Evolutionary conservation across 23 tunicate species (phyloP).

Genomic region (Corella eumyota): DNA sequence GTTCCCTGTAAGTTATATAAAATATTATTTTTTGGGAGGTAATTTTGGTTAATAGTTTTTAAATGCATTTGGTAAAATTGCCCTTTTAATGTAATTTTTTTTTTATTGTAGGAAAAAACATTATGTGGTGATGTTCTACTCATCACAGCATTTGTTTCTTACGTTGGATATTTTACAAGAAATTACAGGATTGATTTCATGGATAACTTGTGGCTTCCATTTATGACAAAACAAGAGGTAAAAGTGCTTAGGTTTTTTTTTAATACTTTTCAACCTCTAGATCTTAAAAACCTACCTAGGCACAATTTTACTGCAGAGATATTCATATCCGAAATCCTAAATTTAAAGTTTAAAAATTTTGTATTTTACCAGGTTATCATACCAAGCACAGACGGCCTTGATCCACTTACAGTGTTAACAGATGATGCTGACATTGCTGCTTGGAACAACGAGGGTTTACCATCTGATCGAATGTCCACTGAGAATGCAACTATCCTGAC

Average conservation of each 20-base stretch:
- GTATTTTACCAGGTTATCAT: slow-evolving; percentile 82
- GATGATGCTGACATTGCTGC: slow-evolving; percentile 95
- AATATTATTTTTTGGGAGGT: too few species aligned
- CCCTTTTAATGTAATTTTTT: too few species aligned
- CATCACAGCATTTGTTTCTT: slow-evolving; percentile 95
- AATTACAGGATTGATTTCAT: slow-evolving; percentile 74
- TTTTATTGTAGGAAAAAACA: slow-evolving; percentile 78
- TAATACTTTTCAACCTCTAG: too few species aligned
- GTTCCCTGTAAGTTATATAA: too few species aligned
- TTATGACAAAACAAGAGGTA: slow-evolving; percentile 67
- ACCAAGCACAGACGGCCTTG: slow-evolving; percentile 84
- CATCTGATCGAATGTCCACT: slow-evolving; percentile 96
- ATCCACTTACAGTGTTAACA: slow-evolving; percentile 78
- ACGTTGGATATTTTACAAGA: slow-evolving; percentile 93
- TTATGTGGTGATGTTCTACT: slow-evolving; percentile 95
- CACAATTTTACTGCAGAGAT: too few species aligned
- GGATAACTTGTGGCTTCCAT: slow-evolving; percentile 66
- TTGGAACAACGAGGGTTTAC: slow-evolving; percentile 98
- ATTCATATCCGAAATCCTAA: too few species aligned
- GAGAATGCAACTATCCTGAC: slow-evolving; percentile 96
- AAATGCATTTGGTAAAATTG: too few species aligned
- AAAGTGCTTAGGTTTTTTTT: neutral
- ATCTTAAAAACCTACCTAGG: too few species aligned
- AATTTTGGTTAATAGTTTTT: too few species aligned
- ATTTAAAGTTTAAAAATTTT: too few species aligned